Evolutionary conservation across 2,888 invertebrate species (phyloP).

Genomic region (Acleris laterana): DNA sequence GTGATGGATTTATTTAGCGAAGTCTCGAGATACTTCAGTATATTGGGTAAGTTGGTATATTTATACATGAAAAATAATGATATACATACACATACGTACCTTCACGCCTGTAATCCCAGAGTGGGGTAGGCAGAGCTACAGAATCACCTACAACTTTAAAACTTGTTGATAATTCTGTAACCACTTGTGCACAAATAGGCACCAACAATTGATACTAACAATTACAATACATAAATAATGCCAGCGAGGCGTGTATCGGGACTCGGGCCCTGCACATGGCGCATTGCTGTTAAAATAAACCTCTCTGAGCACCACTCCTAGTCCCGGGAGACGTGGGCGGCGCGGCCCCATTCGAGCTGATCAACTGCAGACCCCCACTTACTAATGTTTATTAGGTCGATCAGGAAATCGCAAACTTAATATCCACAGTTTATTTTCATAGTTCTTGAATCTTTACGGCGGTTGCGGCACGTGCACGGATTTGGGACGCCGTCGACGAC

Average conservation of each 20-base stretch:
- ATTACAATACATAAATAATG: slow-evolving; percentile 9
- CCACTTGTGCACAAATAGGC: no score
- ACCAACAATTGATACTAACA: no score
- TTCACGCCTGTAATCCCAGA: no score
- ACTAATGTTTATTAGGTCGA: slow-evolving; percentile 69
- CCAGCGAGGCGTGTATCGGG: slow-evolving; percentile 37
- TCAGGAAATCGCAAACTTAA: slow-evolving; percentile 70
- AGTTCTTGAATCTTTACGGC: slow-evolving; percentile 45
- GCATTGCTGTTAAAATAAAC: slow-evolving; percentile 73
- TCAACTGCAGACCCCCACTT: slow-evolving; percentile 70
- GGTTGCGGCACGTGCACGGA: slow-evolving; percentile 43
- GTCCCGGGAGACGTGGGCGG: slow-evolving; percentile 52
- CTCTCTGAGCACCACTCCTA: slow-evolving; percentile 46
- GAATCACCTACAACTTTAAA: no score
- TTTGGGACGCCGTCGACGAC: slow-evolving; percentile 47
- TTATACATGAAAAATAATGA: no score
- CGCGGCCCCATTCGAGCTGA: slow-evolving; percentile 66
- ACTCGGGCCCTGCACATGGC: slow-evolving; percentile 53
- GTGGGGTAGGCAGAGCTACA: no score
- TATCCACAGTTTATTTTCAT: slow-evolving; percentile 67
- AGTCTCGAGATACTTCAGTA: no score
- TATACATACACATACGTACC: no score
- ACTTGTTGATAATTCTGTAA: no score
- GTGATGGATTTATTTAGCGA: no score
- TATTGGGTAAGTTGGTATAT: no score